Evolutionary conservation across 2,888 invertebrate genomes (phyloP).

Genomic region (Xiphydria camelus): DNA sequence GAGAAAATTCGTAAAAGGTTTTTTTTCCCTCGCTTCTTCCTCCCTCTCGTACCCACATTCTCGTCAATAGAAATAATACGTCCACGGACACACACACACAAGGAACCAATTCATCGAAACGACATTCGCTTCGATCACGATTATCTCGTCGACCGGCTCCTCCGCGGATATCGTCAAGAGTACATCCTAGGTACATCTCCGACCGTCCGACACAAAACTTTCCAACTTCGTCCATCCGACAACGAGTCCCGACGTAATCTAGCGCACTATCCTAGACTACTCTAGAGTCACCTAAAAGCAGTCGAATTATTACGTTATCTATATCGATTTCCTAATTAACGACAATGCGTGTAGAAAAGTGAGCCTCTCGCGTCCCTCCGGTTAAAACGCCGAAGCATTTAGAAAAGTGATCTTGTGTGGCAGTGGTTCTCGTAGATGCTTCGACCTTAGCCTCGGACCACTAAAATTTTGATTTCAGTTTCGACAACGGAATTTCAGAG

Average conservation of each 20-base stretch:
- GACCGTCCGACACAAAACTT: too few relatives aligned
- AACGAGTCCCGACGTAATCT: too few relatives aligned
- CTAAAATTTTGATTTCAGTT: conserved; percentile 49
- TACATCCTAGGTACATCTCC: too few relatives aligned
- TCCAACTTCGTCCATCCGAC: too few relatives aligned
- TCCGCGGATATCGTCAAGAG: too few relatives aligned
- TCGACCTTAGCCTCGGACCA: conserved; percentile 52
- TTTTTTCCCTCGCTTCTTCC: too few relatives aligned
- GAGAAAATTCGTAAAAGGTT: neutral
- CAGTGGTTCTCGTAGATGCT: conserved; percentile 54
- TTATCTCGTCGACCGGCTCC: too few relatives aligned
- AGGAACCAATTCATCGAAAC: too few relatives aligned
- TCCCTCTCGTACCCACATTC: too few relatives aligned
- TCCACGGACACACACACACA: too few relatives aligned
- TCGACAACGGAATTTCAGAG: conserved; percentile 25
- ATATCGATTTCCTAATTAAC: conserved; percentile 31
- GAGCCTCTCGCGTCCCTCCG: conserved; percentile 53
- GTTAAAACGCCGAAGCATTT: conserved; percentile 56
- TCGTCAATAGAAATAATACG: too few relatives aligned
- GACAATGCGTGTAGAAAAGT: conserved; percentile 58
- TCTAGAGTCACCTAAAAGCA: conserved; percentile 38
- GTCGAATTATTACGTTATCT: conserved; percentile 30
- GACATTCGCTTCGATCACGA: too few relatives aligned
- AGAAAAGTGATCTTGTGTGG: conserved; percentile 53
- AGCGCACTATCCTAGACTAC: conserved; percentile 34